Base-by-base conservation (phyloP, 2,888 invertebrate species). In the Eretmocerus hayati region DNA sequence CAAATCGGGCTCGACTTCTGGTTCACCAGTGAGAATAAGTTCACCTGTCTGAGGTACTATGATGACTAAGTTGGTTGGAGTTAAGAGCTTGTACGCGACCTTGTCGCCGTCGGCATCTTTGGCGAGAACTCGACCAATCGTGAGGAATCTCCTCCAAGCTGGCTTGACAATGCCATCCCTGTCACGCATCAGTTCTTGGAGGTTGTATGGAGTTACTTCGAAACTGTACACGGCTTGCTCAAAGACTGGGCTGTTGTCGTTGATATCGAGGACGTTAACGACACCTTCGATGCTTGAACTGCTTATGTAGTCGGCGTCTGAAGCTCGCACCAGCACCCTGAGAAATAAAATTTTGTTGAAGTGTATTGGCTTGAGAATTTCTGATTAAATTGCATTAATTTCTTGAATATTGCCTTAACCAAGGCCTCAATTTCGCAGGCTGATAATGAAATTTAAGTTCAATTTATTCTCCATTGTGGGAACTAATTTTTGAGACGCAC, bases 11-110 rank as follows among this genome's bases (percentile, higher is more conserved):
- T 72, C 72, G 45, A 79, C 75, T 6, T 81, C 79, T 2, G 89
- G 90, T 61, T 89, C 88, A 19, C 85, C 87, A 15, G 85, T 85
- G 40, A 93, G 71, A 62, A 93, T 81, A 16, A 96, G 74, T 66
- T 91, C 90, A 0, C 95, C 95, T 1, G 92, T 91, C 73, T 91
- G 91, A 0, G 94, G 93, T 3, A 94, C 90, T 57, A 95, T 87
- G 13, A 92, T 87, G 35, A 90, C 83, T 58, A 87, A 77, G 64
- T 87, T 87, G 56, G 85, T 89, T 11, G 89, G 87, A 3, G 85
- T 81, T 46, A 82, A 79, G 45, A 95, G 74, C 45, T 85, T 84
- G 69, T 94, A 96, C 42, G 89, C 87, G n/a, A 93, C 80, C 60
- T 84, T 83, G 71, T 93, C 92, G n/a, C 89, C 90, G 69, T 95